These are phyloP conservation scores for Tenthredo livida DNA, from an alignment of 2,888 invertebrate species.

Conservation along the genomic window DNA sequence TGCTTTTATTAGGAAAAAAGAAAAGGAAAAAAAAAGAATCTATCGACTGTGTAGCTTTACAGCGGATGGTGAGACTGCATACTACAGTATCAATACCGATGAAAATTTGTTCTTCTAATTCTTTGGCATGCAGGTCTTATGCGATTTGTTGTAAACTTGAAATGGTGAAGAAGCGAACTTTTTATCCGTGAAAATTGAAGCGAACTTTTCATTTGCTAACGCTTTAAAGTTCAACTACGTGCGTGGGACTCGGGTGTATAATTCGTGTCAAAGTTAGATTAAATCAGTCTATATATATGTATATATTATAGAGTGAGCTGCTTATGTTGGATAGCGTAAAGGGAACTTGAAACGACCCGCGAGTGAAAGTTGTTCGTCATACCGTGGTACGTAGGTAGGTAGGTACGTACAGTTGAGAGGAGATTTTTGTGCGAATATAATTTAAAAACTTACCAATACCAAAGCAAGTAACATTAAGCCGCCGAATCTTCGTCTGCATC, in stretches of 20 bases:
- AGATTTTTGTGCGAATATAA: neutral
- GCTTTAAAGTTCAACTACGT: neutral
- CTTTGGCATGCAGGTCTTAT: neutral
- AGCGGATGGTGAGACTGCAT: neutral
- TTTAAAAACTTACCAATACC: neutral
- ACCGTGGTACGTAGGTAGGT: neutral
- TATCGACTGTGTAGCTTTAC: neutral
- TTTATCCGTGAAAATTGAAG: conserved; percentile 15
- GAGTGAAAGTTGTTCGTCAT: neutral
- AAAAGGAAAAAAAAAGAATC: neutral
- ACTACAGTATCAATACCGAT: neutral
- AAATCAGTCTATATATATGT: neutral
- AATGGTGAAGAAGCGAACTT: neutral
- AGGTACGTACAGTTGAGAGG: neutral
- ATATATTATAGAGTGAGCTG: neutral
- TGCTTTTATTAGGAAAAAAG: neutral
- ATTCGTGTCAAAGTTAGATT: conserved; percentile 35
- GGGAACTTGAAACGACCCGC: neutral
- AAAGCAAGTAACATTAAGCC: neutral
- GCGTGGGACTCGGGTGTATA: neutral
- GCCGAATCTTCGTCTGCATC: neutral
- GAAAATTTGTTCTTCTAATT: neutral
- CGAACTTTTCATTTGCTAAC: conserved; percentile 26
- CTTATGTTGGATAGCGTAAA: conserved; percentile 11
- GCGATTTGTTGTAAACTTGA: neutral